These are phyloP conservation scores for Xestia c-nigrum DNA, from an alignment of 2,888 invertebrate genomes.

Conservation along the genomic window DNA sequence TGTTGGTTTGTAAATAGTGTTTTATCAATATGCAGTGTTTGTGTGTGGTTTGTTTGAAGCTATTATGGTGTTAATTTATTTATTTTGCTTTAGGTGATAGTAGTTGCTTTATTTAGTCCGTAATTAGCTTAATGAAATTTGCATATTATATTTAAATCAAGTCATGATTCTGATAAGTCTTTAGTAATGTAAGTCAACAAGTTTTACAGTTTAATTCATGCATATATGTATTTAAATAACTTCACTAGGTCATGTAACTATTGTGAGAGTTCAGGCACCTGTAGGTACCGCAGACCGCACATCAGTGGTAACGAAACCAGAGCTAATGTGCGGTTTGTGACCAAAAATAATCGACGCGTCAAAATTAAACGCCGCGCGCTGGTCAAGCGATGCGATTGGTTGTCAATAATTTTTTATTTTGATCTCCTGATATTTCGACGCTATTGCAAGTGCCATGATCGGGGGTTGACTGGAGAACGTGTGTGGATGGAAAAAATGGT, in stretches of 20 bases:
- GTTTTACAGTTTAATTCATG: constrained; percentile 24
- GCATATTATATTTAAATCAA: background rate
- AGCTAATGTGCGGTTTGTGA: background rate
- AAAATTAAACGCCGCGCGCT: background rate
- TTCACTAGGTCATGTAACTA: constrained; percentile 11
- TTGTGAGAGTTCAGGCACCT: background rate
- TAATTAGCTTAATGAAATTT: background rate
- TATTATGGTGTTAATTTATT: background rate
- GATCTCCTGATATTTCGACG: too few species aligned
- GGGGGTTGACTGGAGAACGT: too few species aligned
- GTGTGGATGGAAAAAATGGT: too few species aligned
- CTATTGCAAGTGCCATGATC: too few species aligned
- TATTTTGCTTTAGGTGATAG: background rate
- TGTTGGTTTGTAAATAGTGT: constrained; percentile 6
- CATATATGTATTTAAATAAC: constrained; percentile 20
- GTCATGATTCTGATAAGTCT: background rate
- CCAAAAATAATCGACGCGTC: background rate
- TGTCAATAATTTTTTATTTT: background rate
- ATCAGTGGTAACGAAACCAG: background rate
- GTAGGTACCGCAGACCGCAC: background rate
- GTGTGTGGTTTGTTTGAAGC: background rate
- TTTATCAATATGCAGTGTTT: constrained; percentile 1
- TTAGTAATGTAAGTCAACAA: background rate
- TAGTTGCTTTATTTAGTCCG: background rate
- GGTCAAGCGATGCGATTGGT: background rate